Evolutionary conservation across 2,797 vertebrate genomes (phyloP).

Genomic region (Labroides dimidiatus): DNA sequence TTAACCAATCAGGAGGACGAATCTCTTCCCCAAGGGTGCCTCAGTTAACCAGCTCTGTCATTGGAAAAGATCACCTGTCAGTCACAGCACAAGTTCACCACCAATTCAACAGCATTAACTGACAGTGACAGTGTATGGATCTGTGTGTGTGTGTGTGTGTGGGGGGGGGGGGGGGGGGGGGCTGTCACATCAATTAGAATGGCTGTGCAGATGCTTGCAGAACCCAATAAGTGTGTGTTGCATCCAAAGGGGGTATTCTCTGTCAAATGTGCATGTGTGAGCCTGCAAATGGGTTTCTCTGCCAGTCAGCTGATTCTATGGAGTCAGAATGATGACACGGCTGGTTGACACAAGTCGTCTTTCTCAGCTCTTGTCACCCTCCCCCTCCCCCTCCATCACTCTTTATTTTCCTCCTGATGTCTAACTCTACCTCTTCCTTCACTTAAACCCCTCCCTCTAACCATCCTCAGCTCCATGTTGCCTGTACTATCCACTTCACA

Average conservation of each 20-base stretch:
- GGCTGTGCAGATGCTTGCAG: conserved; percentile 14
- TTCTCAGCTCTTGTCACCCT: not conserved
- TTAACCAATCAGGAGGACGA: conserved; percentile 28
- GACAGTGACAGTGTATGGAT: conserved; percentile 4
- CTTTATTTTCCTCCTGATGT: not conserved
- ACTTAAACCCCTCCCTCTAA: not conserved
- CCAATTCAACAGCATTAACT: conserved; percentile 34
- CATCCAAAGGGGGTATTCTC: not conserved
- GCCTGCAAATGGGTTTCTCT: conserved; percentile 4
- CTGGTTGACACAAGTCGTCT: conserved; percentile 9
- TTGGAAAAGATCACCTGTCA: conserved; percentile 52
- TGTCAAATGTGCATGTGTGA: not conserved
- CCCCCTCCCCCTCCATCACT: not conserved
- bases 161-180: not conserved
- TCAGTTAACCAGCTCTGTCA: conserved; percentile 45
- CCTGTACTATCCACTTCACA: conserved; percentile 8
- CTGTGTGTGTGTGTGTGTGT: not conserved
- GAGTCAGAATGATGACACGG: conserved; percentile 6
- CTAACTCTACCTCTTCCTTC: not conserved
- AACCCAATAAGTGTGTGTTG: not conserved
- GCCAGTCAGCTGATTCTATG: conserved; percentile 11
- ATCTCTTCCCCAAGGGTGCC: not conserved
- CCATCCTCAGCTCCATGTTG: not conserved
- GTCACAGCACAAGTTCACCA: conserved; percentile 32
- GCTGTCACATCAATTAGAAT: conserved; percentile 20